Base-by-base conservation (phyloP, 2,888 invertebrate genomes). In the Nemotelus pantherinus region DNA sequence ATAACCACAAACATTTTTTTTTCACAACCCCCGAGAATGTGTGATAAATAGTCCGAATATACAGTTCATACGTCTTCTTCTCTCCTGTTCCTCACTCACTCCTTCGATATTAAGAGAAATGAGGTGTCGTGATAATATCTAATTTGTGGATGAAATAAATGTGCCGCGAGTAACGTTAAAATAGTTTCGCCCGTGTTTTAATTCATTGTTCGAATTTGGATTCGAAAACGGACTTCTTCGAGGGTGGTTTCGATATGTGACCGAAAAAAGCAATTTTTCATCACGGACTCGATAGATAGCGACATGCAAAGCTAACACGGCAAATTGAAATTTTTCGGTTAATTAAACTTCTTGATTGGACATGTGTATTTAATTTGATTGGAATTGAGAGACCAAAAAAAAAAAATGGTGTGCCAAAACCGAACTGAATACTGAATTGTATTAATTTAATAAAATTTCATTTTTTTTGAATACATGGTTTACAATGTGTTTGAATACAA, bases 61-160 rank as follows among this genome's bases (percentile, higher is more conserved):
- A 63, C 50, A 39, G 48, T 60, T 63, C 74, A 63, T 74, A 4
- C 43, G 63, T 74, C 63, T 60, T 41, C 67, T 7, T 25, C 25
- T 25, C 25, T 25, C 25, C 25, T 25, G 25, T 1, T 25, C 25
- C 25, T 25, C 25, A 39, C 41, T 2, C 25, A 5, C 25, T 4
- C 43, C 43, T 39, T n/a, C 41, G 70, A 48, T 48, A 74, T 74
- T 74, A 48, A 76, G 72, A 71, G 65, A 77, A 72, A 72, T 72
- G 72, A 77, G 71, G 77, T 77, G 77, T 72, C 77, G 77, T 77
- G 77, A 77, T 77, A 77, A 77, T 65, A 77, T 77, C 77, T 72
- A 77, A 77, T 77, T 77, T 77, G 77, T 77, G 71, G 57, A 63
- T 65, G 65, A 72, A 72, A 58, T 70, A 43, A 55, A 67, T 47